Evolutionary conservation across 30 jellyfish, hydroid and myxozoan genomes (phyloP).

Genomic region (Rhopilema esculentum): DNA sequence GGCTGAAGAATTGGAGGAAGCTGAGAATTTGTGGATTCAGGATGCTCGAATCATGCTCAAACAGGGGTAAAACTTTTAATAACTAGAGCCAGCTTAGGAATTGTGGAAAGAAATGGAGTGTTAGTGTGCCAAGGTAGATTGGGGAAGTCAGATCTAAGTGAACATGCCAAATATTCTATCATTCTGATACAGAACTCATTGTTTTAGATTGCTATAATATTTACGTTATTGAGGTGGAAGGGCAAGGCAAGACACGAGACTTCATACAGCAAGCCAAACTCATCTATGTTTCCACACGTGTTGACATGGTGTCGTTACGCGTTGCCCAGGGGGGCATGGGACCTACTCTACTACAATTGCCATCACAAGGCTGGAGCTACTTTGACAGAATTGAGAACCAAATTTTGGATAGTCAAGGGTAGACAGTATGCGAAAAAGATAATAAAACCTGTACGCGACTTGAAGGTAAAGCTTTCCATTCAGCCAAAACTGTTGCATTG

Average conservation of each 20-base stretch:
- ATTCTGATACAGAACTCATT: constrained; percentile 28
- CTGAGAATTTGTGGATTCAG: constrained; percentile 32
- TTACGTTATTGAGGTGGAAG: too few species aligned
- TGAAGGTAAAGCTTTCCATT: constrained; percentile 38
- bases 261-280: too few species aligned
- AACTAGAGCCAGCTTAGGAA: constrained; percentile 2
- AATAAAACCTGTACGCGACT: neutral
- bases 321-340: too few species aligned
- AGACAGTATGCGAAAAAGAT: constrained; percentile 60
- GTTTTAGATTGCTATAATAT: neutral
- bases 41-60: constrained; percentile 28
- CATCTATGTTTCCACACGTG: too few species aligned
- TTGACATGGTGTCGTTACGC: too few species aligned
- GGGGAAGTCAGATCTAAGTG: constrained; percentile 20
- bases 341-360: too few species aligned
- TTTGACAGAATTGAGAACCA: constrained; percentile 41
- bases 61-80: neutral
- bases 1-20: constrained; percentile 16
- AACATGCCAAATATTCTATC: constrained; percentile 27
- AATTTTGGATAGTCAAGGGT: constrained; percentile 43
- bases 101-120: neutral
- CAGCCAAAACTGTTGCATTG: constrained; percentile 15
- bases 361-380: constrained; percentile 37
- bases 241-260: too few species aligned
- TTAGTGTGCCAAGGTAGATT: constrained; percentile 56